Evolutionary conservation across 2,888 invertebrate species (phyloP).

Genomic region (Incurvaria masculella): DNA sequence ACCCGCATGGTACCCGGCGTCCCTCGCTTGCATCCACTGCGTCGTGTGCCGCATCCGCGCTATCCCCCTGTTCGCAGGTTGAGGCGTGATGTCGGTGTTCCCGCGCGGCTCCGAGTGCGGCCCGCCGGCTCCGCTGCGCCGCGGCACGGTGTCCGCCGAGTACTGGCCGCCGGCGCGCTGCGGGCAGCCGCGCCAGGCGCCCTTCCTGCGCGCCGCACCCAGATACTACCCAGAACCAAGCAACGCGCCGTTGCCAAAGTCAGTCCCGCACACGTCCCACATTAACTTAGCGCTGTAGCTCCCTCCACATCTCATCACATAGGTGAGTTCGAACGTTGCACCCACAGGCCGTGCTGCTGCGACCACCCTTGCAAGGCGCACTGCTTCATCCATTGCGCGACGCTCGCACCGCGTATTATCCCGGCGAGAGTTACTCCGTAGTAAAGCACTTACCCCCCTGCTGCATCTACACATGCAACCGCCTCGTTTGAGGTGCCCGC

Average conservation of each 20-base stretch:
- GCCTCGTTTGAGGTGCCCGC: no score
- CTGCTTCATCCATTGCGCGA: conserved; percentile 47
- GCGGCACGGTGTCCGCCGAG: conserved; percentile 17
- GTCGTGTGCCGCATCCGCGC: no score
- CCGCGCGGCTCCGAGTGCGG: conserved; percentile 28
- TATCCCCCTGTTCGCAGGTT: no score
- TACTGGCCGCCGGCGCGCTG: conserved; percentile 41
- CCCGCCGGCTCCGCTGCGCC: conserved; percentile 36
- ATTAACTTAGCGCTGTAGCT: no score
- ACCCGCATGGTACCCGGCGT: no score
- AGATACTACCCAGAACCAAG: conserved; percentile 27
- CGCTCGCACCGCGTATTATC: conserved; percentile 43
- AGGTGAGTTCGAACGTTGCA: no score
- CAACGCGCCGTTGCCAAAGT: conserved; percentile 36
- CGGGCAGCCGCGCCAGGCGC: conserved; percentile 43
- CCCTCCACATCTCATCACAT: no score
- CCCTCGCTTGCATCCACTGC: no score
- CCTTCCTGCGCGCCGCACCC: conserved; percentile 31
- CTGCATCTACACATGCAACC: conserved; percentile 41
- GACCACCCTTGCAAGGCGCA: conserved; percentile 48
- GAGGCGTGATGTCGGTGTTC: no score
- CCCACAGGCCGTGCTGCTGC: conserved; percentile 43
- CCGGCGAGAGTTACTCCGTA: conserved; percentile 38
- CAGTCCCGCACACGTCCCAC: conserved; percentile 2
- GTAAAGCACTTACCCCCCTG: conserved; percentile 45